These are phyloP conservation scores for Eleutherodactylus coqui DNA, from an alignment of 2,797 vertebrate species.

Conservation along the genomic window DNA sequence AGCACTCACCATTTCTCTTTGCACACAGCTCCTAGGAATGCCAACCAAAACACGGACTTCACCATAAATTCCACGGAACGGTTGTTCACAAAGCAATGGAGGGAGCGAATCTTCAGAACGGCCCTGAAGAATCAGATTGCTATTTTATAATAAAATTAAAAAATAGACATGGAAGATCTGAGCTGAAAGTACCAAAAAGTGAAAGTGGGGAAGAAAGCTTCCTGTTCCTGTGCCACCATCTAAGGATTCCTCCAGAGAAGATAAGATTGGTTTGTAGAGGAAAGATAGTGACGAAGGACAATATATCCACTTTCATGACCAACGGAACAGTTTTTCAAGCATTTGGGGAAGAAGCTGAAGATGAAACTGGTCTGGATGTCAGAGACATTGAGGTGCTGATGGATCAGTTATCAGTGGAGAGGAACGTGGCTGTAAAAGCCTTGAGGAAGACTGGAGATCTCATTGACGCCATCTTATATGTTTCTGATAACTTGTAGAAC, in stretches of 20 bases:
- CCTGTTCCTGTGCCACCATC: slow-evolving; percentile 23
- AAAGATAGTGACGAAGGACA: slow-evolving; percentile 40
- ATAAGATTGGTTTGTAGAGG: slow-evolving; percentile 38
- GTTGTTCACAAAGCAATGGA: neutral
- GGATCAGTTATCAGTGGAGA: slow-evolving; percentile 50
- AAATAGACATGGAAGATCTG: slow-evolving; percentile 18
- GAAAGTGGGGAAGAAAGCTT: slow-evolving; percentile 44
- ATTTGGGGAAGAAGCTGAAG: slow-evolving; percentile 42
- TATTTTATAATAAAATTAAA: slow-evolving; percentile 42
- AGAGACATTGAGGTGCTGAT: slow-evolving; percentile 50
- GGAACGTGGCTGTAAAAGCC: slow-evolving; percentile 49
- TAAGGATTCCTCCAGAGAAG: slow-evolving; percentile 45
- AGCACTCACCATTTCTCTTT: neutral
- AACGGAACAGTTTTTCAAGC: slow-evolving; percentile 56
- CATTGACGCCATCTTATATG: slow-evolving; percentile 52
- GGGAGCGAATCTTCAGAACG: neutral
- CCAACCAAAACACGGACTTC: neutral
- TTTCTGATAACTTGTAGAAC: slow-evolving; percentile 46
- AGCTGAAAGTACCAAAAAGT: slow-evolving; percentile 29
- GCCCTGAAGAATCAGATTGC: neutral
- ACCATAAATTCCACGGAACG: neutral
- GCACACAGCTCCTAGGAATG: slow-evolving; percentile 21
- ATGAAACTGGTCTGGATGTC: slow-evolving; percentile 49
- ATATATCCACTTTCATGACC: slow-evolving; percentile 19
- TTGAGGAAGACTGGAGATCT: slow-evolving; percentile 48